Evolutionary conservation across 1,140 invertebrate genomes (phyloP).

Genomic region (Heliconius congener): DNA sequence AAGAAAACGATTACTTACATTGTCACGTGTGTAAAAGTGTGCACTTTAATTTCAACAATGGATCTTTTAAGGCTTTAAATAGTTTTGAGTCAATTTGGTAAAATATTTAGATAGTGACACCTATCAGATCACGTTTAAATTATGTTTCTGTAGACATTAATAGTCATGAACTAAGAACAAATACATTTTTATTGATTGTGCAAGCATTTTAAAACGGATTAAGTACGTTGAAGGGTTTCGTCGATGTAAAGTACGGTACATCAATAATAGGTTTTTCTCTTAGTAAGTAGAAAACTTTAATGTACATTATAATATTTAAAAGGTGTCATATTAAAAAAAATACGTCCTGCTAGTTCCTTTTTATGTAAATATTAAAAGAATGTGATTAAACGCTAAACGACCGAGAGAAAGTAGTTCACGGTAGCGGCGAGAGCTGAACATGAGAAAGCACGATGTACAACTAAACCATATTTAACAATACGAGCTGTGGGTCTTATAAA

Average conservation of each 20-base stretch:
- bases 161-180: background rate
- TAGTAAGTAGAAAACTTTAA: background rate
- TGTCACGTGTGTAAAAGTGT: background rate
- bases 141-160: no score
- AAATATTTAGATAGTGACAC: background rate
- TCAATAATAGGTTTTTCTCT: background rate
- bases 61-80: background rate
- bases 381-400: slow-evolving; percentile 22
- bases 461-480: slow-evolving; percentile 26
- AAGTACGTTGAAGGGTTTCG: slow-evolving; percentile 3
- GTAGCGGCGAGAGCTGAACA: slow-evolving; percentile 33
- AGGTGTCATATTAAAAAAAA: background rate
- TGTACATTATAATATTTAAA: background rate
- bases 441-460: slow-evolving; percentile 16
- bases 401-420: slow-evolving; percentile 40
- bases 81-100: background rate
- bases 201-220: background rate
- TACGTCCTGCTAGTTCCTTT: slow-evolving; percentile 9
- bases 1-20: background rate
- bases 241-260: background rate
- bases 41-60: slow-evolving; percentile 7
- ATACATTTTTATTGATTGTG: background rate
- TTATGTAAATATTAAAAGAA: slow-evolving; percentile 22
- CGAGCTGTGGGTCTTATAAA: slow-evolving; percentile 26
- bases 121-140: background rate